phyloP scores from a whole-genome alignment of 2,113 vertebrate genomes.

The Rhizomys pruinosus region DNA sequence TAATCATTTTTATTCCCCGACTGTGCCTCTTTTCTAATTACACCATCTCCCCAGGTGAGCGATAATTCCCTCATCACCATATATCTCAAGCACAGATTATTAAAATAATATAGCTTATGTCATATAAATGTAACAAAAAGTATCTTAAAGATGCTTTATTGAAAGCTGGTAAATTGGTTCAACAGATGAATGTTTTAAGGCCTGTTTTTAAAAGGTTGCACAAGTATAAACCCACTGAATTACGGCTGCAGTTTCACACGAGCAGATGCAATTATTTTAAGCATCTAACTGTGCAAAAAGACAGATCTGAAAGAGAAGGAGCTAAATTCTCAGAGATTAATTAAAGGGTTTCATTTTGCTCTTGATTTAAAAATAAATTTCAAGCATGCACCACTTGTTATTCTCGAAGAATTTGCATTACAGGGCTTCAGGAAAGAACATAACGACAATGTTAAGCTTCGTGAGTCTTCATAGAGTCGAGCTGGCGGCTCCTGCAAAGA shows the following conservation, averaged over 20 bases:
- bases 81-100: conserved; percentile 84
- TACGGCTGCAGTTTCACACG: conserved; percentile 41
- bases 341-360: conserved; percentile 84
- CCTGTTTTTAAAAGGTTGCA: conserved; percentile 73
- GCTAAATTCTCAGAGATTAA: conserved; percentile 82
- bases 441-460: conserved; percentile 44
- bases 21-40: conserved; percentile 87
- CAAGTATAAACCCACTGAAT: conserved; percentile 75
- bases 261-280: conserved; percentile 61
- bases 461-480: conserved; percentile 54
- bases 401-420: conserved; percentile 78
- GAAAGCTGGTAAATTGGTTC: conserved; percentile 79
- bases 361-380: conserved; percentile 84
- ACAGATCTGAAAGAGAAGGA: conserved; percentile 70
- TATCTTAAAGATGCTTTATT: conserved; percentile 80
- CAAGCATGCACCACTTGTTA: conserved; percentile 76
- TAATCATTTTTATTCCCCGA: conserved; percentile 86
- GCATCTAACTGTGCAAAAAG: conserved; percentile 72
- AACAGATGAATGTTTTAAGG: conserved; percentile 75
- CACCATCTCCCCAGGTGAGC: conserved; percentile 84
- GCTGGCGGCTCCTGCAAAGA: conserved; percentile 49
- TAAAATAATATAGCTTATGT: conserved; percentile 84
- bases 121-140: conserved; percentile 79
- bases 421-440: background rate
- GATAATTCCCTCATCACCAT: conserved; percentile 85